Evolutionary conservation across 1,140 invertebrate species (phyloP).

Genomic region (Hirudo medicinalis): DNA sequence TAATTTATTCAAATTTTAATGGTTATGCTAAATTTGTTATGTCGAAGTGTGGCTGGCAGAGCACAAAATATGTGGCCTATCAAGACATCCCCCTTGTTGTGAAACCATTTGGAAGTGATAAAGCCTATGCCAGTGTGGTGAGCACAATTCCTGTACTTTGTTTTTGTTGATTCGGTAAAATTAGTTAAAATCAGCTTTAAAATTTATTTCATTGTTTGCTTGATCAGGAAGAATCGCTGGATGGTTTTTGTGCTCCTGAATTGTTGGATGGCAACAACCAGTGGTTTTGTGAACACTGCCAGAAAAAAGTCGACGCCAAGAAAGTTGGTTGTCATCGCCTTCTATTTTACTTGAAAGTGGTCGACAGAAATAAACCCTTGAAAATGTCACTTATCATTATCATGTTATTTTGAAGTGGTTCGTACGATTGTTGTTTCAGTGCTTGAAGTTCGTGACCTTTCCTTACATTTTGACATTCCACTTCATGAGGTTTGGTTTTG

Average conservation of each 20-base stretch:
- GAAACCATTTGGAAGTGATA: slow-evolving; percentile 62
- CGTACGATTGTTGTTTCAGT: slow-evolving; percentile 36
- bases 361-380: no score
- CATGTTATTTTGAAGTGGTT: slow-evolving; percentile 10
- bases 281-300: slow-evolving; percentile 75
- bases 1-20: background rate
- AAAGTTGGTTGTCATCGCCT: slow-evolving; percentile 45
- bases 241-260: slow-evolving; percentile 73
- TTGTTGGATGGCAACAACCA: slow-evolving; percentile 72
- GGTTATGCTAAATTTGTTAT: background rate
- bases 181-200: background rate
- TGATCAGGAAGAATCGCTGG: slow-evolving; percentile 62
- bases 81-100: slow-evolving; percentile 78
- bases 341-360: background rate
- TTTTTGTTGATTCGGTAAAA: background rate
- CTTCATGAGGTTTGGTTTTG: slow-evolving; percentile 80
- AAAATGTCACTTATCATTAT: background rate
- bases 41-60: slow-evolving; percentile 60
- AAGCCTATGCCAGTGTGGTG: slow-evolving; percentile 66
- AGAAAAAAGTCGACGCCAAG: slow-evolving; percentile 76
- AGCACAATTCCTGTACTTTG: slow-evolving; percentile 31
- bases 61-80: slow-evolving; percentile 68
- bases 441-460: slow-evolving; percentile 72
- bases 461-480: slow-evolving; percentile 77
- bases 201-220: background rate